These are phyloP conservation scores for Micrastur ruficollis DNA, from an alignment of 2,797 vertebrate species.

Conservation along the genomic window DNA sequence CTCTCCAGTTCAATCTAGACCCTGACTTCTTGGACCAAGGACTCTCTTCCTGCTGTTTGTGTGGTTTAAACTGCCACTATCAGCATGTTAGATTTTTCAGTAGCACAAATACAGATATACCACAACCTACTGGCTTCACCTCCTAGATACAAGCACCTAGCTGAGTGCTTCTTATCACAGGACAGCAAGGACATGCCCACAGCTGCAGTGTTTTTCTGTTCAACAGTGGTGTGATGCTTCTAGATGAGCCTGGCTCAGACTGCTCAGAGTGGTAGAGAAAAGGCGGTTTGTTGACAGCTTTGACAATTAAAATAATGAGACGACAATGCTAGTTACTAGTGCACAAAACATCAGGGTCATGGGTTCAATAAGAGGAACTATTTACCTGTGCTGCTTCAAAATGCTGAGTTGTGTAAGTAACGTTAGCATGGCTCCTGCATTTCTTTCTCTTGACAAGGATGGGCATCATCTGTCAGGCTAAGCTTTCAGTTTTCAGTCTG, in stretches of 20 bases:
- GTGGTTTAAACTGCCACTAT: neutral
- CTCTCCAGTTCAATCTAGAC: neutral
- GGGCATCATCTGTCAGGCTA: neutral
- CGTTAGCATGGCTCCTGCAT: neutral
- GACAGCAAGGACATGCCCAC: neutral
- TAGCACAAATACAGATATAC: neutral
- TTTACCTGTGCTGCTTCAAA: neutral
- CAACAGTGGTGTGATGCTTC: fast-evolving
- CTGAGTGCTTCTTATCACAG: neutral
- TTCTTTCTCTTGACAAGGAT: neutral
- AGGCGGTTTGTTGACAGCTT: neutral
- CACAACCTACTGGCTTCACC: neutral
- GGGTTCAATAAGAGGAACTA: neutral
- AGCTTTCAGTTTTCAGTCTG: neutral
- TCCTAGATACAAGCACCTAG: neutral
- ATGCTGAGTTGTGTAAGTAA: neutral
- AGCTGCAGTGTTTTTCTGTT: neutral
- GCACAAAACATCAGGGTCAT: neutral
- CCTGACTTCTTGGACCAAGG: neutral
- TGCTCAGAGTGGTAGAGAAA: neutral
- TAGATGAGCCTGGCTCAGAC: neutral
- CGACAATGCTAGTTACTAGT: neutral
- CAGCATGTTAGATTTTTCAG: neutral
- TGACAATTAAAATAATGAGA: neutral
- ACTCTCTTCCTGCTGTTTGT: neutral